A percentile compares a stretch with the other conserved stretches of the same genome.
Evolutionary conservation across 2,888 invertebrate species (phyloP).

Genomic region (Andrena trimmerana): DNA sequence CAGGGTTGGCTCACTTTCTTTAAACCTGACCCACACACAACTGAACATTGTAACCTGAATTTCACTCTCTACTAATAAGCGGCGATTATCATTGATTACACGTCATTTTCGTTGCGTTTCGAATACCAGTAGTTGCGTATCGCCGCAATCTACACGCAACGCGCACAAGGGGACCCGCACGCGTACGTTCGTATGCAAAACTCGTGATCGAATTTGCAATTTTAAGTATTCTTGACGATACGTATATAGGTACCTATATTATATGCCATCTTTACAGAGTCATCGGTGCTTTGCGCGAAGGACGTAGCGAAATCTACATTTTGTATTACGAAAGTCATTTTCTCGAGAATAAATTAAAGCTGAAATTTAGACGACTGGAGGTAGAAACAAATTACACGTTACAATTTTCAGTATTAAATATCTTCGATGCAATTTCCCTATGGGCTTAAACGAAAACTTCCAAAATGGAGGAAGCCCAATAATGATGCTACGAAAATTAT

Average conservation of each 20-base stretch:
- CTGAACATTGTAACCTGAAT: slow-evolving; percentile 16
- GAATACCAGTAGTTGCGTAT: slow-evolving; percentile 20
- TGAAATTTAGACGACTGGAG: neutral
- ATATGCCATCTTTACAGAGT: slow-evolving; percentile 21
- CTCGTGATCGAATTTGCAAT: slow-evolving; percentile 51
- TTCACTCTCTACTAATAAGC: slow-evolving; percentile 17
- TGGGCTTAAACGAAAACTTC: too few species aligned
- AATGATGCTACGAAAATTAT: too few species aligned
- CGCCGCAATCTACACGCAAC: slow-evolving; percentile 38
- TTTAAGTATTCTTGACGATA: slow-evolving; percentile 32
- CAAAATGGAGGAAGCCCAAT: too few species aligned
- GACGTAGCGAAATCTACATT: neutral
- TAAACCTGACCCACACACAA: neutral
- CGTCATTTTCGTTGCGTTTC: slow-evolving; percentile 32
- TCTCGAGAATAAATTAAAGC: neutral
- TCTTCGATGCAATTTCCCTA: too few species aligned
- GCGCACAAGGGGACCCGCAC: slow-evolving; percentile 26
- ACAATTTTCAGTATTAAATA: too few species aligned
- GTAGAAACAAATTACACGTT: too few species aligned
- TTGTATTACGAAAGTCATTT: neutral
- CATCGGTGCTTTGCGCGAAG: neutral
- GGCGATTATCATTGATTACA: slow-evolving; percentile 41
- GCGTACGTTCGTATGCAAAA: slow-evolving; percentile 41
- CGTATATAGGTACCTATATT: neutral
- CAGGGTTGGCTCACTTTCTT: slow-evolving; percentile 3